Percentiles rank a stretch among this genome's conserved stretches.
phyloP scores from a whole-genome alignment of 2,797 vertebrate genomes.

The Cossypha niveicapilla region DNA sequence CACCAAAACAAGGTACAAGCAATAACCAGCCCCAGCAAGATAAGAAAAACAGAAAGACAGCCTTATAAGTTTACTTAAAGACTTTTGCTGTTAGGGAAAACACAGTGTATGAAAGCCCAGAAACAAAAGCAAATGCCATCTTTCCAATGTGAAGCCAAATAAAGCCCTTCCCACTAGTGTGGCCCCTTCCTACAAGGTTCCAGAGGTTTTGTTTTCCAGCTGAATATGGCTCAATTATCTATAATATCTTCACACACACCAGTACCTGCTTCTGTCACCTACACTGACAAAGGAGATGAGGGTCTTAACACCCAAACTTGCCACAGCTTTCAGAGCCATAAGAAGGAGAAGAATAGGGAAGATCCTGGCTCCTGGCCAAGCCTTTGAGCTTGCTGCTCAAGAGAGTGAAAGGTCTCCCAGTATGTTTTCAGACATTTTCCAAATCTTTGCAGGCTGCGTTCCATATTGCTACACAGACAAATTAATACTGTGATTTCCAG shows the following conservation, averaged over 20 bases:
- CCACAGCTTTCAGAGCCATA: background rate
- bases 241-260: background rate
- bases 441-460: background rate
- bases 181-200: background rate
- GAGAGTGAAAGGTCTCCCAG: background rate
- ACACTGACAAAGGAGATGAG: background rate
- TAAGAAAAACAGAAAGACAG: background rate
- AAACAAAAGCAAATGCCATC: background rate
- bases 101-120: background rate
- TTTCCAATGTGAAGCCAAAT: background rate
- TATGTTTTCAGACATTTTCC: background rate
- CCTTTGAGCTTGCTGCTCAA: background rate
- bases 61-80: background rate
- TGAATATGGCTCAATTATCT: background rate
- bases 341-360: background rate
- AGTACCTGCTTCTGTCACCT: background rate
- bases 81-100: background rate
- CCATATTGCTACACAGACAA: background rate
- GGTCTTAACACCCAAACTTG: background rate
- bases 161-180: background rate
- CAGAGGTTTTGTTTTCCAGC: background rate
- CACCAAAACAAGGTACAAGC: rapidly evolving
- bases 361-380: rapidly evolving
- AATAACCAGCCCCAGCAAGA: background rate
- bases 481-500: background rate